Evolutionary conservation across 2,888 invertebrate species (phyloP), one percentile per base, ranked within the genome.

Genomic region (Drosophila colorata): DNA sequence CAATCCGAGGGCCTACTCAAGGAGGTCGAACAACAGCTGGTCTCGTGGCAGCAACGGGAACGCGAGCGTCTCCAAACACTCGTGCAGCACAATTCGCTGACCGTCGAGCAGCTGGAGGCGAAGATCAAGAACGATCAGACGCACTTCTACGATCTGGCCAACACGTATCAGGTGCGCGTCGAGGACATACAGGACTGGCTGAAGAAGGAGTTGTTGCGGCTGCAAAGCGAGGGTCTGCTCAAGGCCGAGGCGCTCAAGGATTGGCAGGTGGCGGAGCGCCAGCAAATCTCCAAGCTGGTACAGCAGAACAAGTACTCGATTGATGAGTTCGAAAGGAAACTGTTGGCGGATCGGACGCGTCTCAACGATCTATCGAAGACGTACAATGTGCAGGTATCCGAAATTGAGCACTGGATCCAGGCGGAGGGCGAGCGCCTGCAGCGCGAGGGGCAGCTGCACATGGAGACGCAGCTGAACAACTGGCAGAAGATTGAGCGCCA

Each of bases 131-230:
- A 80, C 9, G 92, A 92, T 59, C 91, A 91, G 51, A 38, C 78
- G 2, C 81, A 91, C 55, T 87, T 92, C 60, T 82, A 87, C 11
- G 71, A 81, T 5, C 61, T 92, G 71, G 91, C 92, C 2, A 86
- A 88, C 13, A 90, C 85, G 3, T 92, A 92, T 37, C 90, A 91
- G 38, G 69, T 92, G 2, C 73, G 78, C 2, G 90, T 92, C 1
- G 87, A 90, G 14, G 91, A 92, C 48, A 86, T 92, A 1, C 89
- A 92, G 64, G 89, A 91, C 0, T 92, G 91, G 91, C 64, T 92
- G 6, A 90, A 91, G 47, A 83, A 89, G 53, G 92, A 92, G 57
- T 64, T 92, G 3, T 4, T 79, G 52, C 87, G 91, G 0, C 55
- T 91, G 41, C 89, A 91, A 40, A 82, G 80, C 20, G 87, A 91